phyloP scores from a whole-genome alignment of 2,888 invertebrate genomes.

The Tiliacea citrago region DNA sequence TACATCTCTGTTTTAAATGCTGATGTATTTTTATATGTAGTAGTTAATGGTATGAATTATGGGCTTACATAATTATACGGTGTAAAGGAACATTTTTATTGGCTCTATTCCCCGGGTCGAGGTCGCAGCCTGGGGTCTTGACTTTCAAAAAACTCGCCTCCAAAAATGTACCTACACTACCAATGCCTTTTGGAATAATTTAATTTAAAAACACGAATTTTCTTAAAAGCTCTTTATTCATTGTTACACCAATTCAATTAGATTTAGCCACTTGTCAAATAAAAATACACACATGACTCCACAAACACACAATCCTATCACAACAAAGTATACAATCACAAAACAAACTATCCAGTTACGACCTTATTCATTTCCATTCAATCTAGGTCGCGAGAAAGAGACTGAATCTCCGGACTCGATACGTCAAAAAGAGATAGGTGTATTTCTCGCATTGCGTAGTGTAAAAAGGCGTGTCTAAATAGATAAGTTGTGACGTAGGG shows the following conservation, averaged over 20 bases:
- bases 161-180: not conserved
- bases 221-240: not conserved
- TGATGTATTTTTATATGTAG: slow-evolving; percentile 11
- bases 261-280: not conserved
- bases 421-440: slow-evolving; percentile 71
- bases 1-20: slow-evolving; percentile 35
- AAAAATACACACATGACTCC: not conserved
- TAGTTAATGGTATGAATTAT: not conserved
- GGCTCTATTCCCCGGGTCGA: not conserved
- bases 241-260: not conserved
- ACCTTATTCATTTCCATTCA: slow-evolving; percentile 66
- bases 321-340: slow-evolving; percentile 33
- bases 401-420: slow-evolving; percentile 37
- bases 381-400: slow-evolving; percentile 68
- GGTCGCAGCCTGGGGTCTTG: not conserved
- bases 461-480: slow-evolving; percentile 84
- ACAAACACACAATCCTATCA: slow-evolving; percentile 8
- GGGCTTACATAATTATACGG: not conserved
- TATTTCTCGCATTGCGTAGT: slow-evolving; percentile 68
- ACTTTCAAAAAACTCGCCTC: not conserved
- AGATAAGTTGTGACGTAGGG: slow-evolving; percentile 80
- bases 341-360: slow-evolving; percentile 62
- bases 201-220: not conserved
- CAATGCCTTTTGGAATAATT: not conserved
- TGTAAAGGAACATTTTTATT: not conserved